Evolutionary conservation across 2,113 vertebrate species (phyloP), one percentile per base, ranked within the genome.

Genomic region (Chaetodon trifascialis): DNA sequence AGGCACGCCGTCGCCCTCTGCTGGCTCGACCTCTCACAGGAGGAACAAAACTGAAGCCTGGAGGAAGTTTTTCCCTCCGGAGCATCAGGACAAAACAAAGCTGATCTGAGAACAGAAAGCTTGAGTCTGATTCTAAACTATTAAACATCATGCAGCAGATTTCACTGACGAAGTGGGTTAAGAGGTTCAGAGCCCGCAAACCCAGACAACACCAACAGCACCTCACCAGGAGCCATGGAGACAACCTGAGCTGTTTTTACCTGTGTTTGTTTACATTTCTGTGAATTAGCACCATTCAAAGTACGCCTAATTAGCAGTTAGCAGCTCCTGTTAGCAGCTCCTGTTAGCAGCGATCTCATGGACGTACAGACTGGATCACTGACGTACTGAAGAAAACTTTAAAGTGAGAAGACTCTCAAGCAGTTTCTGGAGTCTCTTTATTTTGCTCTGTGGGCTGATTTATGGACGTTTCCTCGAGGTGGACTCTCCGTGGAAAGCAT

Each of bases 1-100:
- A 86, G 81, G 76, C 73, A 62, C 82, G 11, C 15, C 36, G 78
- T 3, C 67, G 82, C 88, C 89, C 86, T 42, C 92, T 85, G 84
- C 72, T 90, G 92, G 54, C 7, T 7, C 16, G 15, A 68, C 34
- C 52, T 12, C 4, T 30, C 1, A 70, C 9, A 30, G 30, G 30
- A 30, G 30, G 30, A 30, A 30, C 30, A 30, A 40, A 30, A 30
- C 55, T 12, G 23, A 7, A 56, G 55, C 14, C 17, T 40, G 38
- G 38, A 40, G 21, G 7, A 30, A 1, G 51, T 52, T 1, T 9
- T 8, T 51, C 14, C 14, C 49, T 52, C 51, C 3, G 10, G 17
- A 9, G 21, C 19, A 16, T 52, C 17, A 21, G 19, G 38, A 42
- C 14, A 7, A 25, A 42, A 23, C 34, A 17, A 25, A 19, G 16